A percentile compares a stretch with the other conserved stretches of the same genome.
Conservation (phyloP, 2,113 vertebrate genomes). For the Hydropotes inermis region DNA sequence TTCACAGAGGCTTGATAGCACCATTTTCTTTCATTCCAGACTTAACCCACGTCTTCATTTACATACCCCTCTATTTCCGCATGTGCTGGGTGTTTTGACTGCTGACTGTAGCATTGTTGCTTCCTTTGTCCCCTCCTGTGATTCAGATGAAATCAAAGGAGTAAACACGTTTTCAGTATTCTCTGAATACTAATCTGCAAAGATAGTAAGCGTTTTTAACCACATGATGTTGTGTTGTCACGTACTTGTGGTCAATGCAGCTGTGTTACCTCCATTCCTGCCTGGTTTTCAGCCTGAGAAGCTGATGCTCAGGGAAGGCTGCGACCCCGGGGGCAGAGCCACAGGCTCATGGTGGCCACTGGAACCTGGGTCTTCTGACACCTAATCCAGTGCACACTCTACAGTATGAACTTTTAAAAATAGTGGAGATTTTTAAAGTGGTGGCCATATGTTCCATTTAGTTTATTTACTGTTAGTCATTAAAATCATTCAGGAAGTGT, state of each 20-base stretch:
- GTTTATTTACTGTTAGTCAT: background rate
- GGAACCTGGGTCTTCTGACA: background rate
- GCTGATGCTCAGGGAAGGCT: background rate
- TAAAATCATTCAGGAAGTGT: background rate
- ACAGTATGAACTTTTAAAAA: background rate
- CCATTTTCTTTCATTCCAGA: background rate
- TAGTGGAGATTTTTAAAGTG: background rate
- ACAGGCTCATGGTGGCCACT: no score
- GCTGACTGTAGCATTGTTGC: background rate
- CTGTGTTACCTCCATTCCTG: background rate
- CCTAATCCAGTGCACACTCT: no score
- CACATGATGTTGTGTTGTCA: background rate
- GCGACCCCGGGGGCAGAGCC: background rate
- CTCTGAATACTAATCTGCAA: background rate
- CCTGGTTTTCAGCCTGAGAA: background rate
- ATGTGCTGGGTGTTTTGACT: background rate
- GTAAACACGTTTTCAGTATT: background rate
- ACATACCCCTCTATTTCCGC: background rate
- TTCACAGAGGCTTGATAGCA: background rate
- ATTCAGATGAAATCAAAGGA: background rate
- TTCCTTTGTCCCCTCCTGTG: background rate
- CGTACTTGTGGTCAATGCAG: background rate
- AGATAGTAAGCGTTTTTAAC: accelerated
- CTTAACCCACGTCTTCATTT: background rate
- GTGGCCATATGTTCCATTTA: background rate